These are phyloP conservation scores for Diacarnus erythraeanus DNA, from an alignment of 37 sponge, comb jelly and placozoan species.

Conservation along the genomic window DNA sequence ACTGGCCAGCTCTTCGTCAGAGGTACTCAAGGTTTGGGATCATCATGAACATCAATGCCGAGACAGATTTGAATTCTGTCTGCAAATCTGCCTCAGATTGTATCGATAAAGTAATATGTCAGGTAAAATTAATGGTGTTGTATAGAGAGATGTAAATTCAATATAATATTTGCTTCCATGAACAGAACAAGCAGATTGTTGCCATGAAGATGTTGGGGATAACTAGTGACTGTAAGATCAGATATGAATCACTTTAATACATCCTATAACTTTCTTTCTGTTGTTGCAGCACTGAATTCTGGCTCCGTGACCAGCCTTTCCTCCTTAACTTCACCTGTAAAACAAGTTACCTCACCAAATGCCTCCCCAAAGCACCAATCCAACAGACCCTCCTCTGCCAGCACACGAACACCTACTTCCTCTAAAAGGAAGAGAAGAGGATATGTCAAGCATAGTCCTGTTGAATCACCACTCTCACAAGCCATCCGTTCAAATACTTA, in stretches of 20 bases:
- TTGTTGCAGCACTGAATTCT: neutral
- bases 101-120: conserved; percentile 32
- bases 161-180: no score
- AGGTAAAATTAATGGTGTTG: no score
- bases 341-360: no score
- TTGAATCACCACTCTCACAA: no score
- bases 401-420: conserved; percentile 3
- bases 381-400: conserved; percentile 27
- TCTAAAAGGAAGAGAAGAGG: neutral
- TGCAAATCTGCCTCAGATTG: neutral
- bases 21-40: conserved; percentile 79
- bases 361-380: no score
- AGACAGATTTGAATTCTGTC: conserved; percentile 7
- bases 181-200: conserved; percentile 39
- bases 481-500: no score
- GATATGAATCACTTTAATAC: no score
- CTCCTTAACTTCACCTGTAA: neutral
- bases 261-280: no score
- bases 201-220: conserved; percentile 37
- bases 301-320: neutral
- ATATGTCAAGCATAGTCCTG: no score
- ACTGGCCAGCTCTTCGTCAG: conserved; percentile 59
- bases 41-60: conserved; percentile 59
- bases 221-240: no score
- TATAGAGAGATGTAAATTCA: no score